phyloP scores from a whole-genome alignment of 1,140 invertebrate genomes.

The Berghia stephanieae region DNA sequence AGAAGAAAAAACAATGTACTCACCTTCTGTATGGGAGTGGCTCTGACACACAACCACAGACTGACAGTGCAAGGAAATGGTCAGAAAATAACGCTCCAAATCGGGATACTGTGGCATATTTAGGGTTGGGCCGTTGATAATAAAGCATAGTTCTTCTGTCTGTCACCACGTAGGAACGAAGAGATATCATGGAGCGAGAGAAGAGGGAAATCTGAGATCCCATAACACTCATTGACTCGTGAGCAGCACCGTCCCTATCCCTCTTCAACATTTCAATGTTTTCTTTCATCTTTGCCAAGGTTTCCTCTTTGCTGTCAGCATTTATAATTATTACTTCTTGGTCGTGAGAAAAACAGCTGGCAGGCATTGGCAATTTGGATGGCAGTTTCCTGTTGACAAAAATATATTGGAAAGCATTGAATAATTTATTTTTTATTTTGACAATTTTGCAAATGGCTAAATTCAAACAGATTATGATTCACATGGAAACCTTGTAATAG shows the following conservation, averaged over 20 bases:
- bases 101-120: conserved; percentile 80
- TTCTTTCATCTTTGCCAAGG: conserved; percentile 44
- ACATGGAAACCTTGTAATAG: too few species aligned
- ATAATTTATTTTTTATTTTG: too few species aligned
- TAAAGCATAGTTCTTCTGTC: conserved; percentile 73
- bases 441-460: too few species aligned
- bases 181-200: conserved; percentile 1
- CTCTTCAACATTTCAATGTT: conserved; percentile 46
- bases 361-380: conserved; percentile 96
- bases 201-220: conserved; percentile 17
- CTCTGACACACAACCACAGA: conserved; percentile 66
- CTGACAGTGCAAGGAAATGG: conserved; percentile 56
- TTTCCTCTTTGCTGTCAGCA: conserved; percentile 70
- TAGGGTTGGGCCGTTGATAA: conserved; percentile 92
- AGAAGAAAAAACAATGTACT: too few species aligned
- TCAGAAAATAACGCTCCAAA: conserved; percentile 55
- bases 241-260: too few species aligned
- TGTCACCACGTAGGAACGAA: conserved; percentile 1
- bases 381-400: conserved; percentile 83
- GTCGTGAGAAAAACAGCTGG: conserved; percentile 83
- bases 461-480: too few species aligned
- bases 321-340: conserved; percentile 77
- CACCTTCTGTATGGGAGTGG: conserved; percentile 67
- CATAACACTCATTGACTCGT: not conserved
- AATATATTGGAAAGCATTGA: too few species aligned